Evolutionary conservation across 2,888 invertebrate genomes (phyloP), one percentile per base, ranked within the genome.

Genomic region (Achlya flavicornis): DNA sequence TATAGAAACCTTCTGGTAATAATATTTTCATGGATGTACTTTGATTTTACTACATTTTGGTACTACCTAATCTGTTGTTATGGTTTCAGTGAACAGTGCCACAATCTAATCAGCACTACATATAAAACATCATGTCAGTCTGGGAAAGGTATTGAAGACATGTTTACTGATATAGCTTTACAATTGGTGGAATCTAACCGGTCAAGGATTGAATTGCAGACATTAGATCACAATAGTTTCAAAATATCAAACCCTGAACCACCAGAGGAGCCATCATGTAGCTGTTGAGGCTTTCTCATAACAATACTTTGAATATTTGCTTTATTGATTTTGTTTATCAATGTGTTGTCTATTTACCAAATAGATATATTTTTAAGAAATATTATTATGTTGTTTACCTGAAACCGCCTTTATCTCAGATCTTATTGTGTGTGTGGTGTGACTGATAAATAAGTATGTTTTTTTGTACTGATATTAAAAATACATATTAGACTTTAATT

Each of bases 111-210:
- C 73, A 97, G 97, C 83, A 97, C 96, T 63, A 97, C 97, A 61
- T 98, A 97, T 85, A 97, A 97, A 89, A 98, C 98, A 19, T 98
- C 98, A 5, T 98, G 98, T 86, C 98, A 97, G 88, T 96, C 96
- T 61, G 97, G 97, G 3, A 96, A 96, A 80, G 98, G 98, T 7
- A 94, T 98, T 32, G 97, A 97, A 70, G 97, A 98, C 86, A 98
- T 98, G 98, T 98, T 98, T 85, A 93, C 95, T 58, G 98, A 98
- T 78, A 98, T 98, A 84, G 97, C 98, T 11, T 94, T 95, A 65
- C 97, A 97, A 74, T 88, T 98, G 67, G 96, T 97, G 1, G 96
- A 96, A 76, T 95, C 96, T 33, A 98, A 97, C 81, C 94, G 97
- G 75, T 97, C 97, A n/a, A 95, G 96, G 77, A 95, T 97, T 88